phyloP scores from a whole-genome alignment of 2,797 vertebrate species.

The Aldrovandia affinis region DNA sequence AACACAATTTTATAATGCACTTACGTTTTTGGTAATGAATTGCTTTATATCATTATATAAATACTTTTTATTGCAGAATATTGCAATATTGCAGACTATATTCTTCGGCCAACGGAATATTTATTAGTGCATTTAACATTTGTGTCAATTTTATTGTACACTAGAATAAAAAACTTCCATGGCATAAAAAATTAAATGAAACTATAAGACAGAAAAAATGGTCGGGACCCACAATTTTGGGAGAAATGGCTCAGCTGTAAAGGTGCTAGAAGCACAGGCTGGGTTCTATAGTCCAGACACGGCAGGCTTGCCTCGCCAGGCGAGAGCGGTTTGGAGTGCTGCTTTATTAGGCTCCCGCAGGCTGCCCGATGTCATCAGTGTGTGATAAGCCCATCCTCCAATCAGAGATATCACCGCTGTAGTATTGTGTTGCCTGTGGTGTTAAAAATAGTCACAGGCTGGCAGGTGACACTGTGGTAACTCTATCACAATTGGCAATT shows the following conservation, averaged over 20 bases:
- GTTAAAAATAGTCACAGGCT: constrained; percentile 1
- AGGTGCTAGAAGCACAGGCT: too few species aligned
- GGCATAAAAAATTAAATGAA: too few species aligned
- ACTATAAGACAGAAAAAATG: too few species aligned
- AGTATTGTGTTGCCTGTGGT: not conserved
- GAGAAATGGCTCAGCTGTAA: too few species aligned
- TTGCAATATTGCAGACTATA: too few species aligned
- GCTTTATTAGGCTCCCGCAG: too few species aligned
- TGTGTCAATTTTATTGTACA: too few species aligned
- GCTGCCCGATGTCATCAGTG: not conserved
- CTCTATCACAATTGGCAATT: not conserved
- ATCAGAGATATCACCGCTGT: not conserved
- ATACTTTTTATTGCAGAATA: not conserved
- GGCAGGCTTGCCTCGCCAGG: too few species aligned
- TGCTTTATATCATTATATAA: not conserved
- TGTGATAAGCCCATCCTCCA: not conserved
- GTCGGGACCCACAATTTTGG: too few species aligned
- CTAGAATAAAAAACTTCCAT: too few species aligned
- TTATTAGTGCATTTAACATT: not conserved
- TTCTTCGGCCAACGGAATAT: not conserved
- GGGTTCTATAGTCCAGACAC: too few species aligned
- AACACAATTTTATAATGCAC: not conserved
- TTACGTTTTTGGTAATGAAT: not conserved
- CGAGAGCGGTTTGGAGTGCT: too few species aligned
- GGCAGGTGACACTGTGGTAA: not conserved